Evolutionary conservation across 2,888 invertebrate species (phyloP).

Genomic region (Koerneria pararmatus): DNA sequence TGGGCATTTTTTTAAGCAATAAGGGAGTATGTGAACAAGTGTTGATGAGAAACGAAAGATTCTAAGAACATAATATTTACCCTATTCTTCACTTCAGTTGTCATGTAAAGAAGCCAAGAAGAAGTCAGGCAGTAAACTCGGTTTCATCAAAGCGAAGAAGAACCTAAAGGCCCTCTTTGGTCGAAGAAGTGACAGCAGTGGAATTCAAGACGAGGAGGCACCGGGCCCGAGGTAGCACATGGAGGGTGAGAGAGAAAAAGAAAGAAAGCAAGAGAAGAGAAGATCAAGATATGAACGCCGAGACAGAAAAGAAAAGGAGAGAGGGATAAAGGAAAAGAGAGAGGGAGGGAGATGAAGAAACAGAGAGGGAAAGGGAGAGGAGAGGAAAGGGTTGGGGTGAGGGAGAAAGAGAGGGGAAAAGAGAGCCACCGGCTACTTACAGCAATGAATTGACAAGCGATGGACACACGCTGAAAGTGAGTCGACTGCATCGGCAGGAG

Average conservation of each 20-base stretch:
- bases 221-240: slow-evolving; percentile 40
- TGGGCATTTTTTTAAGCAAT: too few species aligned
- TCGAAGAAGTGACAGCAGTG: slow-evolving; percentile 39
- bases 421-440: slow-evolving; percentile 8
- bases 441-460: neutral
- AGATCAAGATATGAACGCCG: slow-evolving; percentile 27
- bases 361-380: neutral
- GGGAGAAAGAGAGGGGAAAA: neutral
- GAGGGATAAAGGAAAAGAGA: neutral
- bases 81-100: slow-evolving; percentile 15
- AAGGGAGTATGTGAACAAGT: too few species aligned
- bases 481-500: slow-evolving; percentile 75
- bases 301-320: slow-evolving; percentile 19
- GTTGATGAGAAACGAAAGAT: slow-evolving; percentile 8
- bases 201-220: slow-evolving; percentile 52
- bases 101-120: slow-evolving; percentile 27
- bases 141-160: slow-evolving; percentile 63
- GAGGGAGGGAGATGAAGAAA: too few species aligned
- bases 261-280: too few species aligned
- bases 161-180: slow-evolving; percentile 60
- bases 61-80: slow-evolving; percentile 18
- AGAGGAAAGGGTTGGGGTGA: neutral
- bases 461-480: slow-evolving; percentile 63
- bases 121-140: slow-evolving; percentile 54
- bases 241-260: slow-evolving; percentile 11